These are phyloP conservation scores for Eupithecia insigniata DNA, from an alignment of 2,888 invertebrate genomes.

Conservation along the genomic window DNA sequence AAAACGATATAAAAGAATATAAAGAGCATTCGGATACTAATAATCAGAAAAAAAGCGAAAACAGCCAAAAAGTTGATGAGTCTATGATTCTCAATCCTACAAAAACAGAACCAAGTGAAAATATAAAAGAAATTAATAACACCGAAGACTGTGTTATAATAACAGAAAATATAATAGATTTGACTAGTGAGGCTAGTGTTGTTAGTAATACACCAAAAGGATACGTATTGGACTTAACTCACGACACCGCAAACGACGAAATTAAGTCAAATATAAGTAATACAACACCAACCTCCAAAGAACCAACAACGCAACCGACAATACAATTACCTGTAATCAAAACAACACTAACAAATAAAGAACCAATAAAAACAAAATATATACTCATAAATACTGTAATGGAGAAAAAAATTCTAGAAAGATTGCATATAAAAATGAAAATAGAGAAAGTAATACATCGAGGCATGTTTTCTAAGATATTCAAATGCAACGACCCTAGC, in stretches of 20 bases:
- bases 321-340: background rate
- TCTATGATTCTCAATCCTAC: background rate
- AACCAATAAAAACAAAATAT: background rate
- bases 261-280: background rate
- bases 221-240: constrained; percentile 17
- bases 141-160: background rate
- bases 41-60: background rate
- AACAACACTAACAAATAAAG: background rate
- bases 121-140: background rate
- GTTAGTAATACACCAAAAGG: background rate
- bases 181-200: constrained; percentile 15
- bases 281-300: background rate
- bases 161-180: constrained; percentile 17
- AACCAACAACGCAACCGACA: background rate
- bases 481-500: constrained; percentile 47
- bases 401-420: constrained; percentile 37
- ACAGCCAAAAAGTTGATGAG: background rate
- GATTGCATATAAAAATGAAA: constrained; percentile 44
- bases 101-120: background rate
- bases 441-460: constrained; percentile 47
- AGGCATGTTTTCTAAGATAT: constrained; percentile 61
- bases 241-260: constrained; percentile 11
- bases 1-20: background rate
- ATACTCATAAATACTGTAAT: background rate
- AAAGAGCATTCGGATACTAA: background rate